phyloP scores from a whole-genome alignment of 1,140 invertebrate genomes.

The Megalopta genalis region DNA sequence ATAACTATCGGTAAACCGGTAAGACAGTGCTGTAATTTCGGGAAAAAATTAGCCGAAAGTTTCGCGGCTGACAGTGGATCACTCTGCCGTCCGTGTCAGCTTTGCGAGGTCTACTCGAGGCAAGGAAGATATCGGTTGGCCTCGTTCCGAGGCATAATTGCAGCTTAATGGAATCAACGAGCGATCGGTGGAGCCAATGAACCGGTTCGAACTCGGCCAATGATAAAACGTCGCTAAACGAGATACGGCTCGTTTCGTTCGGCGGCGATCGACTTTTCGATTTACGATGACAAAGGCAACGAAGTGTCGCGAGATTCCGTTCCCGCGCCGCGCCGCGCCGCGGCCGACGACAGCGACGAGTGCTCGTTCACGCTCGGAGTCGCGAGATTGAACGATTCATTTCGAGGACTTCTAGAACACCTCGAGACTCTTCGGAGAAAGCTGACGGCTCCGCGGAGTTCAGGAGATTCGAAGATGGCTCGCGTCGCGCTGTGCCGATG shows the following conservation, averaged over 20 bases:
- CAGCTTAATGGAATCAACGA: conserved; percentile 24
- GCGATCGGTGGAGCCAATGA: neutral
- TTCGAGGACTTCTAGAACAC: neutral
- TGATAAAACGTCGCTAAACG: conserved; percentile 24
- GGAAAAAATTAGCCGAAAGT: no score
- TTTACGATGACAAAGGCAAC: conserved; percentile 21
- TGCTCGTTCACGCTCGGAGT: neutral
- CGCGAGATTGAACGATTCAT: conserved; percentile 10
- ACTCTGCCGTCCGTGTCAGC: neutral
- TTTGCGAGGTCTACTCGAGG: neutral
- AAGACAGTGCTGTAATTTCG: no score
- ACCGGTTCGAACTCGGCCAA: neutral
- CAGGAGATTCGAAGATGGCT: conserved; percentile 7
- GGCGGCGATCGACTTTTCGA: conserved; percentile 29
- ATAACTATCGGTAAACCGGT: no score
- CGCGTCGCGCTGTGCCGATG: neutral
- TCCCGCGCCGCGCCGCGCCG: no score
- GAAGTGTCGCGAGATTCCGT: neutral
- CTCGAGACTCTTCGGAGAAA: neutral
- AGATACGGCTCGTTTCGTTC: conserved; percentile 13
- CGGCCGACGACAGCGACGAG: neutral
- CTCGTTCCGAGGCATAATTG: conserved; percentile 23
- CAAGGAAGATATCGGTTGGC: neutral
- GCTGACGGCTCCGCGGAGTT: neutral
- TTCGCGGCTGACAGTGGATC: neutral